Conservation (phyloP, 2,113 vertebrate species). For the Leucosticte australis region DNA sequence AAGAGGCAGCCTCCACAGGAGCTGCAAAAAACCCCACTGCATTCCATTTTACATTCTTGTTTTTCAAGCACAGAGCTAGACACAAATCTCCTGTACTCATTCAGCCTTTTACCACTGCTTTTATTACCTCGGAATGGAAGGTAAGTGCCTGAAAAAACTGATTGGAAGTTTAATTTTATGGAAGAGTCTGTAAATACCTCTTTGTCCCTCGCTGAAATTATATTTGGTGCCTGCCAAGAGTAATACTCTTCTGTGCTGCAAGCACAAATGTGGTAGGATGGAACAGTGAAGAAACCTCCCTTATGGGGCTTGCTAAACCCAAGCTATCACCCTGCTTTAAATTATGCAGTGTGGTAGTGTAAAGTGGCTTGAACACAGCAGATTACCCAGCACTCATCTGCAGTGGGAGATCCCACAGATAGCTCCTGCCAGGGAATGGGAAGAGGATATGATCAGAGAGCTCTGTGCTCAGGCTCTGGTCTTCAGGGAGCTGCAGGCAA, state of each 20-base stretch:
- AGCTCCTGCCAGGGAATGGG: conserved; percentile 23
- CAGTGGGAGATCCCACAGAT: conserved; percentile 34
- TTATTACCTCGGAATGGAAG: background rate
- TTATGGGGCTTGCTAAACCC: conserved; percentile 35
- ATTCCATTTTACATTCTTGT: background rate
- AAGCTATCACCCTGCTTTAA: conserved; percentile 31
- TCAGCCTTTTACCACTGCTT: background rate
- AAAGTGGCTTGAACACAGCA: conserved; percentile 50
- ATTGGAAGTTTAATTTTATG: conserved; percentile 5
- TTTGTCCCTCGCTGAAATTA: conserved; percentile 1
- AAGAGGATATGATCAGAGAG: conserved; percentile 22
- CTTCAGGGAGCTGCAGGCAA: conserved; percentile 18
- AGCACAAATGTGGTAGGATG: conserved; percentile 27
- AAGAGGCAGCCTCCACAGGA: background rate
- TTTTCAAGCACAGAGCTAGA: background rate
- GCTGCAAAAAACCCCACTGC: background rate
- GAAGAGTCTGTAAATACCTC: conserved; percentile 19
- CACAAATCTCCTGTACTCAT: background rate
- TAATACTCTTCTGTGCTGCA: background rate
- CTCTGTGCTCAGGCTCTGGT: background rate
- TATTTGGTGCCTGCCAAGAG: conserved; percentile 45
- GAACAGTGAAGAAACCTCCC: conserved; percentile 31
- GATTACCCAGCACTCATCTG: conserved; percentile 25
- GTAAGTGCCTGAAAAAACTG: background rate
- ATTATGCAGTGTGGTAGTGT: conserved; percentile 39